Conservation (phyloP, 92 coral and sea anemone genomes). For the Porites cylindrica region DNA sequence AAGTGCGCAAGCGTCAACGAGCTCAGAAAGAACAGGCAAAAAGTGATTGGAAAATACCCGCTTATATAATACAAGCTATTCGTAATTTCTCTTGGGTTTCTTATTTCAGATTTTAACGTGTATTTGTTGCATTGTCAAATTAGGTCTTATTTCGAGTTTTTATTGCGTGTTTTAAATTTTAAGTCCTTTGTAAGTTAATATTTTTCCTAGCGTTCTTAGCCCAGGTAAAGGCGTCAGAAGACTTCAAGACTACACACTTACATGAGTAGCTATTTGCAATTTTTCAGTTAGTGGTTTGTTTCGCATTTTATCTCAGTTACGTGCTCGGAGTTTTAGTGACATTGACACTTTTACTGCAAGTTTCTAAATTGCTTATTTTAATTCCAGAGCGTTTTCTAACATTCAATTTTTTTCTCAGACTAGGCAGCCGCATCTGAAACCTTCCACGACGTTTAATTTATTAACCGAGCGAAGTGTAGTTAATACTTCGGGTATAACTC, state of each 20-base stretch:
- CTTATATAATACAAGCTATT: background rate
- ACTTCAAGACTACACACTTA: too few relatives aligned
- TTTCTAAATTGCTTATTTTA: too few relatives aligned
- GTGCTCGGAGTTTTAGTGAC: background rate
- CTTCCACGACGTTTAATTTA: too few relatives aligned
- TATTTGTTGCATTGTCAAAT: background rate
- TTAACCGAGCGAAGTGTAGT: too few relatives aligned
- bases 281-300: too few relatives aligned
- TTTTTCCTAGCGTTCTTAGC: too few relatives aligned
- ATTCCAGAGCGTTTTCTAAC: too few relatives aligned
- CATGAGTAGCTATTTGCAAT: too few relatives aligned
- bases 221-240: too few relatives aligned
- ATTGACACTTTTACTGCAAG: background rate
- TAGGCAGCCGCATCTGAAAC: too few relatives aligned
- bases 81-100: background rate
- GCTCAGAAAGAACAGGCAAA: conserved; percentile 49
- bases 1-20: conserved; percentile 58
- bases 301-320: background rate
- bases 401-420: too few relatives aligned
- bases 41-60: conserved; percentile 6
- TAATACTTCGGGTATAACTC: background rate
- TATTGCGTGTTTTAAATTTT: background rate
- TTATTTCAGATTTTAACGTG: background rate
- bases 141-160: background rate
- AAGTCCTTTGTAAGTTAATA: background rate